phyloP scores from a whole-genome alignment of 2,888 invertebrate species.

The Fissipunctia ypsillon region DNA sequence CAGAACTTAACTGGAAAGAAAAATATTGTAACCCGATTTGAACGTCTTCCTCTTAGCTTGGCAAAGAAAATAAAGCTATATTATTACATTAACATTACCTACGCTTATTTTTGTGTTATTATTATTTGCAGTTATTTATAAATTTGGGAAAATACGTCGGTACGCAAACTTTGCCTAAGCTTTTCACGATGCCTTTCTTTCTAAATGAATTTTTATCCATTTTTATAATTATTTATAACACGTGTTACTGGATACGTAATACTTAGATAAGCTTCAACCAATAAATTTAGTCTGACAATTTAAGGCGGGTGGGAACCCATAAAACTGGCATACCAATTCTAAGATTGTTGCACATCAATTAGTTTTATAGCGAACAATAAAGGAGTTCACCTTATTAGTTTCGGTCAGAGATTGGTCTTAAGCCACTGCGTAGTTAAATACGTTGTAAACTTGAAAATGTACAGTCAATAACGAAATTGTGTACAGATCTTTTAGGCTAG shows the following conservation, averaged over 20 bases:
- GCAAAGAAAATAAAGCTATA: slow-evolving; percentile 9
- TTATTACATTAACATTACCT: neutral
- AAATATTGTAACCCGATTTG: slow-evolving; percentile 29
- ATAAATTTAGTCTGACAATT: slow-evolving; percentile 52
- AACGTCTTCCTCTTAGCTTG: slow-evolving; percentile 2
- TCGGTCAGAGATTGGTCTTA: slow-evolving; percentile 60
- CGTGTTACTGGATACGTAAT: slow-evolving; percentile 32
- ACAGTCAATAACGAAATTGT: slow-evolving; percentile 51
- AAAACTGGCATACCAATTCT: slow-evolving; percentile 73
- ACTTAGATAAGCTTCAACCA: slow-evolving; percentile 45
- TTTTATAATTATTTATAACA: slow-evolving; percentile 9
- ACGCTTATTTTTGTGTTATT: neutral
- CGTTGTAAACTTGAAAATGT: slow-evolving; percentile 67
- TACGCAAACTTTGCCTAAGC: neutral
- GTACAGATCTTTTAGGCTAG: neutral
- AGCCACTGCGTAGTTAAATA: slow-evolving; percentile 65
- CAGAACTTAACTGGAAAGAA: slow-evolving; percentile 11
- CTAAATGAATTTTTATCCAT: neutral
- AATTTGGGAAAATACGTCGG: neutral
- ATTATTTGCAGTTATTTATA: neutral
- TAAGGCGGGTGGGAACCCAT: slow-evolving; percentile 61
- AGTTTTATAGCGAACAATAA: slow-evolving; percentile 80
- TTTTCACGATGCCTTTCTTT: too few species aligned
- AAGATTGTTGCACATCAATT: slow-evolving; percentile 81
- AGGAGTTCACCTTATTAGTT: slow-evolving; percentile 75